Base-by-base conservation (phyloP, 2,797 vertebrate genomes). In the Clamator glandarius region DNA sequence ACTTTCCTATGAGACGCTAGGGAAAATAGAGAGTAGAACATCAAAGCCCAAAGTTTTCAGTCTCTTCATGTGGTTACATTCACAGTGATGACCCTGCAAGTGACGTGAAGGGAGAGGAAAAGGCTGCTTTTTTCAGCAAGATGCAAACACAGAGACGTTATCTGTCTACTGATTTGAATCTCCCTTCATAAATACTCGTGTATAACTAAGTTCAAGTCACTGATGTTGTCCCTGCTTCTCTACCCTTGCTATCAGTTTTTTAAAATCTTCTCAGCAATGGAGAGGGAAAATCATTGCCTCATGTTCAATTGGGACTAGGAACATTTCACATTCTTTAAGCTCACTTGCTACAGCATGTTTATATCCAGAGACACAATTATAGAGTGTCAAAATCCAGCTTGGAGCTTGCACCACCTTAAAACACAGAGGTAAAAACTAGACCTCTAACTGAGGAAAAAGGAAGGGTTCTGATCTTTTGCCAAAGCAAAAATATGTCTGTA, bases 21-120 rank as follows among this genome's bases (percentile, higher is more conserved):
- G 23, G 74, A 80, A 87, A 95, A 64, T 1, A 0, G 46, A 41
- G 74, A 1, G 23, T 68, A 95, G 75, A 52, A 76, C 74, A 54
- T 82, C 62, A 81, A 91, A 94, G 79, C 48, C 74, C 29, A 12
- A 79, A 92, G n/a, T 9, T 78, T 51, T 58, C 69, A 36, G 29
- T 50, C 58, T 33, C 64, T 96, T 96, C 84, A 92, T 96, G 96
- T 96, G 96, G 96, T 95, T 95, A 52, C 15, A 29, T 58, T 93
- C 0, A 0, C 84, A 94, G 75, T 28, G 87, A 54, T 95, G 84
- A 92, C 78, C 74, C 81, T 89, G 88, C 44, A 68, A 59, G 58
- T 97, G 96, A 97, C 90, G 93, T 74, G 94, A 89, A 70, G 61
- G n/a, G 86, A 92, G 80, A 93, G 90, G 84, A 95, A 96, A 96